Base-by-base conservation (phyloP, 2,797 vertebrate species). In the Urosaurus nigricauda region DNA sequence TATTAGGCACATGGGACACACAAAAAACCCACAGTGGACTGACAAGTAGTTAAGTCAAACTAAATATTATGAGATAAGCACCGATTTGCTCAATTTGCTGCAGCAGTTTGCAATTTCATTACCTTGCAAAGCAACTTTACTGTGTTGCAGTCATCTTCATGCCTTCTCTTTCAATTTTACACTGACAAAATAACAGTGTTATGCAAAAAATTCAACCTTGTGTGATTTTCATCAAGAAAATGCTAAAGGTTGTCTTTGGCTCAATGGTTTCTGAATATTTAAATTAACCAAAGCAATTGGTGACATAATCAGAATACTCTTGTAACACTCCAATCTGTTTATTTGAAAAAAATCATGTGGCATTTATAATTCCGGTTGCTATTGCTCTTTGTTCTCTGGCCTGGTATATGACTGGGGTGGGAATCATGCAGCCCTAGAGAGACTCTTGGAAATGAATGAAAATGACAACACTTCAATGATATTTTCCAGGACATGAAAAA, bases 1-100 rank as follows among this genome's bases (percentile, higher is more conserved):
- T 83, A 70, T 68, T 12, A 85, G 43, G 7, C 4, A 13, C 0
- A 43, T 35, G 19, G 60, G 2, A 71, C 80, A 75, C 92, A 84
- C 63, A 88, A 71, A 68, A 1, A 53, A 51, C 47, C 53, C 79
- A 37, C 24, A 65, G 8, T 13, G 90, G 51, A 91, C 35, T 87
- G 19, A 75, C 74, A 88, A 0, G 1, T 0, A 88, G 9, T n/a
- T 2, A 9, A 71, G 29, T 32, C 84, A 65, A 5, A 32, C 40
- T 79, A n/a, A 80, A 0, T 58, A 37, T 1, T 3, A 16, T 1
- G 14, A 63, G 71, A 51, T 83, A 21, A 75, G 5, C 32, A 83
- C 43, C 35, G 70, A 47, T 74, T 74, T 26, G 24, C 19, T 56
- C 17, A 58, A 17, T 74, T 53, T 81, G 35, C 26, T 83, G 12